Evolutionary conservation across 2,888 invertebrate species (phyloP).

Genomic region (Chymomyza fuscimana): DNA sequence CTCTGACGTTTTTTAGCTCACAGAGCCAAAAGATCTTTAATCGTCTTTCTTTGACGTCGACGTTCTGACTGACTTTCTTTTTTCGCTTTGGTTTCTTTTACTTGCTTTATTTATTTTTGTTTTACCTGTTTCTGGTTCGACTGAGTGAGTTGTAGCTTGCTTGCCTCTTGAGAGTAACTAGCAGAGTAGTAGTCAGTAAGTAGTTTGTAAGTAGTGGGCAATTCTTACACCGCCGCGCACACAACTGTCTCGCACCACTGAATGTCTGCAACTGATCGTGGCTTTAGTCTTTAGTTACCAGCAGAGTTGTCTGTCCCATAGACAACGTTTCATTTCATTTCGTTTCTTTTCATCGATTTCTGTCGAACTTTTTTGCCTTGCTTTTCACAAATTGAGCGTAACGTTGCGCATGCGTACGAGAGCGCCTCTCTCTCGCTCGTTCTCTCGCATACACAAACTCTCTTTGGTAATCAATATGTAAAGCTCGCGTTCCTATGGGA

Average conservation of each 20-base stretch:
- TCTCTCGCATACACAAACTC: conserved; percentile 8
- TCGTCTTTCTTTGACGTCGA: conserved; percentile 54
- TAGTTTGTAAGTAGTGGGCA: conserved; percentile 44
- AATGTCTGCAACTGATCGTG: conserved; percentile 78
- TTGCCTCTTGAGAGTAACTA: too few relatives aligned
- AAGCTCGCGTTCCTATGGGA: conserved; percentile 60
- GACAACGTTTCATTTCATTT: conserved; percentile 27
- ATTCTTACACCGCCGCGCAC: conserved; percentile 72
- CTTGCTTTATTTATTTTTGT: conserved; percentile 53
- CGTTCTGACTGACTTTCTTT: conserved; percentile 16
- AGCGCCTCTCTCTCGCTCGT: background rate
- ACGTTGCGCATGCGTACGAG: background rate
- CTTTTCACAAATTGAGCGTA: background rate
- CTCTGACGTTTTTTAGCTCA: conserved; percentile 72
- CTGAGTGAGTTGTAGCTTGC: background rate
- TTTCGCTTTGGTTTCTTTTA: conserved; percentile 49
- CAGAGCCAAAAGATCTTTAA: conserved; percentile 48
- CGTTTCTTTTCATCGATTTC: conserved; percentile 12
- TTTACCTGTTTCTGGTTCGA: conserved; percentile 23
- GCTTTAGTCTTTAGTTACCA: conserved; percentile 74
- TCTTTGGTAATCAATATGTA: conserved; percentile 39
- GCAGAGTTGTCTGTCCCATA: conserved; percentile 60
- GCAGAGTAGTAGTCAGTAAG: conserved; percentile 45
- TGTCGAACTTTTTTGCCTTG: background rate
- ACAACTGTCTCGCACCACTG: conserved; percentile 77